Conservation (phyloP, 37 sponge, comb jelly and placozoan species). For the Amphimedon queenslandica region DNA sequence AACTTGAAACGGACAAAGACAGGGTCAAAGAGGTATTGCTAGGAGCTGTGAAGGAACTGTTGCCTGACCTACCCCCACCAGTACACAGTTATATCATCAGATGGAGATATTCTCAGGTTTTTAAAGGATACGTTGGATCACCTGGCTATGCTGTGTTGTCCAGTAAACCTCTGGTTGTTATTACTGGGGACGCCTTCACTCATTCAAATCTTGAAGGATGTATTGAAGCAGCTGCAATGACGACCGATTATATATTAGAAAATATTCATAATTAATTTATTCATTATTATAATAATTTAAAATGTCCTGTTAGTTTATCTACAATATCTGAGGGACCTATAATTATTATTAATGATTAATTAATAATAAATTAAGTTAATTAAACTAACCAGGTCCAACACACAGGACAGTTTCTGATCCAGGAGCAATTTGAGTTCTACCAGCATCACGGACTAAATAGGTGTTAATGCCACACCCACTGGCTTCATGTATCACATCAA, state of each 20-base stretch:
- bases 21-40: conserved; percentile 14
- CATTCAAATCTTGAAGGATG: conserved; percentile 54
- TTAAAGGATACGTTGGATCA: conserved; percentile 9
- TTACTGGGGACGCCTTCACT: conserved; percentile 54
- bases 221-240: conserved; percentile 28
- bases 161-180: conserved; percentile 39
- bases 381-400: conserved; percentile 83
- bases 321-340: conserved; percentile 53
- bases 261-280: background rate
- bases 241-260: background rate
- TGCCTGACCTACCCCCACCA: conserved; percentile 34
- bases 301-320: conserved; percentile 80
- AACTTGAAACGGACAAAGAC: conserved; percentile 25
- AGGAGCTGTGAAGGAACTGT: conserved; percentile 1
- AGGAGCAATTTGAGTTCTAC: conserved; percentile 96
- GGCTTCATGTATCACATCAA: conserved; percentile 28
- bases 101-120: conserved; percentile 59
- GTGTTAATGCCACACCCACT: conserved; percentile 53
- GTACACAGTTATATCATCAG: conserved; percentile 29
- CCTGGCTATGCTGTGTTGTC: conserved; percentile 38
- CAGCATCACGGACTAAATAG: conserved; percentile 90
- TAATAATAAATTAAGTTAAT: background rate
- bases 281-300: conserved; percentile 74
- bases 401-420: conserved; percentile 93
- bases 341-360: background rate